Conservation (phyloP, 2,888 invertebrate species). For the Acrobasis repandana region DNA sequence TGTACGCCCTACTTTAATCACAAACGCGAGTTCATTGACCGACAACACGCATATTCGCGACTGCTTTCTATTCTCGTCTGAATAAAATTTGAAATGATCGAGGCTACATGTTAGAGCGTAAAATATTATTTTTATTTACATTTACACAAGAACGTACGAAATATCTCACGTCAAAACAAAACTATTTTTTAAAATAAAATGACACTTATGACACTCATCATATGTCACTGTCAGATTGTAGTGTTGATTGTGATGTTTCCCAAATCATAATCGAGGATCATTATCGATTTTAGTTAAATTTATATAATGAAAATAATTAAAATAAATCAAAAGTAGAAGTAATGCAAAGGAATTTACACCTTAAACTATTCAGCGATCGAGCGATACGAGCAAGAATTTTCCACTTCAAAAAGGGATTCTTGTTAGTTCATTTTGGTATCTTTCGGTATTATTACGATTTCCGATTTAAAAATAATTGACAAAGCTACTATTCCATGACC, state of each 20-base stretch:
- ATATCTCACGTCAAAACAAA: background rate
- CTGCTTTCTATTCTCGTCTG: constrained; percentile 35
- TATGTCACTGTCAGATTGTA: background rate
- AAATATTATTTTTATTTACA: constrained; percentile 28
- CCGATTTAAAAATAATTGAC: background rate
- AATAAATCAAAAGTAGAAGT: background rate
- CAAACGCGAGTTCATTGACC: constrained; percentile 26
- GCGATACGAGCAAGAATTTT: too few relatives aligned
- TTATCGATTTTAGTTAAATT: background rate
- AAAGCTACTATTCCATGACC: background rate
- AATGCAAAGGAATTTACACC: background rate
- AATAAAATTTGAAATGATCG: constrained; percentile 27
- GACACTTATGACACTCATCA: too few relatives aligned
- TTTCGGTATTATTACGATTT: background rate
- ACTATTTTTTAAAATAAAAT: too few relatives aligned
- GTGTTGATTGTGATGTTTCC: background rate
- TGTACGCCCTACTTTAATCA: background rate
- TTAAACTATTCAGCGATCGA: too few relatives aligned
- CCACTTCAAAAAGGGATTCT: too few relatives aligned
- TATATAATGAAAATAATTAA: background rate
- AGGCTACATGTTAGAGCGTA: constrained; percentile 24
- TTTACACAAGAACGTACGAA: constrained; percentile 25
- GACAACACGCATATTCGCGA: constrained; percentile 20
- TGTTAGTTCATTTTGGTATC: too few relatives aligned
- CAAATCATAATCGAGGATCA: background rate